phyloP scores from a whole-genome alignment of 2,113 vertebrate genomes.

The Globicephala melas region DNA sequence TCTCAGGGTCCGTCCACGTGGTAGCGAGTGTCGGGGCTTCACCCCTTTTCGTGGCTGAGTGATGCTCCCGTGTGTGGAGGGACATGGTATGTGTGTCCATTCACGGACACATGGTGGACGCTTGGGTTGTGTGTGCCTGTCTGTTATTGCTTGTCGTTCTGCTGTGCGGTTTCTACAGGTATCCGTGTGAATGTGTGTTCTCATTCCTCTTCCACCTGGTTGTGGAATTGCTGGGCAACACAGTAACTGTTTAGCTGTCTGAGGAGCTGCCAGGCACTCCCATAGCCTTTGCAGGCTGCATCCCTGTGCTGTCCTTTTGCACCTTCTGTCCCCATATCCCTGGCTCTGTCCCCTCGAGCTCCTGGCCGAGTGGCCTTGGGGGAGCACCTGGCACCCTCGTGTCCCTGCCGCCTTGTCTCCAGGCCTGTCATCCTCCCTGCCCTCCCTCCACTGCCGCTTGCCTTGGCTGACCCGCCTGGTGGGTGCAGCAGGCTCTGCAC shows the following conservation, averaged over 20 bases:
- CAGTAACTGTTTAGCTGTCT: neutral
- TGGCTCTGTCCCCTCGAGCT: neutral
- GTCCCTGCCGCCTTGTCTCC: neutral
- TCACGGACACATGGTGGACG: neutral
- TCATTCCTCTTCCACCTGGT: neutral
- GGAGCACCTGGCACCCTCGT: neutral
- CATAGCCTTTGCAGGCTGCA: neutral
- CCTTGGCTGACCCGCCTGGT: neutral
- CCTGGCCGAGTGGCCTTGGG: neutral
- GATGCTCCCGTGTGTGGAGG: neutral
- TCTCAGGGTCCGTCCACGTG: neutral
- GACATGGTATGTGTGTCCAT: rapidly evolving
- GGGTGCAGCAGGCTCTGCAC: neutral
- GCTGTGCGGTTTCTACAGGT: neutral
- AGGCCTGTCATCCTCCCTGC: neutral
- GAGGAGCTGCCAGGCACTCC: neutral
- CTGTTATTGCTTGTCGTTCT: neutral
- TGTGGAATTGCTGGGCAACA: neutral
- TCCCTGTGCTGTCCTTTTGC: neutral
- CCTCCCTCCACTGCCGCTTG: rapidly evolving
- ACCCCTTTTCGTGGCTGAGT: rapidly evolving
- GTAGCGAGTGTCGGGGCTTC: neutral
- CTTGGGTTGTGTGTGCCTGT: neutral
- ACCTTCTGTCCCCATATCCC: neutral
- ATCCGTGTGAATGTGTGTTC: neutral